These are phyloP conservation scores for Catharus minimus DNA, from an alignment of 2,113 vertebrate genomes.

Conservation along the genomic window DNA sequence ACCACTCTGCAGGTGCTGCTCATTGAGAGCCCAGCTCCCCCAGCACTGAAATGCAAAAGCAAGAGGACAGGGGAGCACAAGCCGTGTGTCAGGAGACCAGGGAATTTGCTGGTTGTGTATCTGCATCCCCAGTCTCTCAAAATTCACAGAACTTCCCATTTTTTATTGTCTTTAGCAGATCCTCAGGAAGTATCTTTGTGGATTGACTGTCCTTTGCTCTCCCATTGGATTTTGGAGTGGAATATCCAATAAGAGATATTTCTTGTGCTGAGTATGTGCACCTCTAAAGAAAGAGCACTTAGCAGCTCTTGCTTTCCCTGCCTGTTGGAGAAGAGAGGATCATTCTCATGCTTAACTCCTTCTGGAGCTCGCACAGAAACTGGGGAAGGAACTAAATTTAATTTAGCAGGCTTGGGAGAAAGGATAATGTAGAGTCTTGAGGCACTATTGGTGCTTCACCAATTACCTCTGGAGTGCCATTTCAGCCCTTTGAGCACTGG, in stretches of 20 bases:
- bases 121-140: not conserved
- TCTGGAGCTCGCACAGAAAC: not conserved
- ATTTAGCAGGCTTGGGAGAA: not conserved
- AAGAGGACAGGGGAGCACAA: not conserved
- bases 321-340: not conserved
- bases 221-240: not conserved
- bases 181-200: not conserved
- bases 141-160: not conserved
- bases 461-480: not conserved
- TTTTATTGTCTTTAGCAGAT: not conserved
- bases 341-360: not conserved
- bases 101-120: not conserved
- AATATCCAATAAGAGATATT: not conserved
- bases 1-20: not conserved
- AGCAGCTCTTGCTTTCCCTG: not conserved
- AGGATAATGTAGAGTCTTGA: not conserved
- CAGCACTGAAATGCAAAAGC: not conserved
- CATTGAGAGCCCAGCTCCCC: not conserved
- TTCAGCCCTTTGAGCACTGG: not conserved
- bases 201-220: not conserved
- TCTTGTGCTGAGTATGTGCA: not conserved
- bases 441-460: not conserved
- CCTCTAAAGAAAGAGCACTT: not conserved
- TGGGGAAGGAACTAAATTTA: not conserved
- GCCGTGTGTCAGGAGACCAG: not conserved